phyloP scores from a whole-genome alignment of 2,797 vertebrate genomes.

The Lacerta bilineata region DNA sequence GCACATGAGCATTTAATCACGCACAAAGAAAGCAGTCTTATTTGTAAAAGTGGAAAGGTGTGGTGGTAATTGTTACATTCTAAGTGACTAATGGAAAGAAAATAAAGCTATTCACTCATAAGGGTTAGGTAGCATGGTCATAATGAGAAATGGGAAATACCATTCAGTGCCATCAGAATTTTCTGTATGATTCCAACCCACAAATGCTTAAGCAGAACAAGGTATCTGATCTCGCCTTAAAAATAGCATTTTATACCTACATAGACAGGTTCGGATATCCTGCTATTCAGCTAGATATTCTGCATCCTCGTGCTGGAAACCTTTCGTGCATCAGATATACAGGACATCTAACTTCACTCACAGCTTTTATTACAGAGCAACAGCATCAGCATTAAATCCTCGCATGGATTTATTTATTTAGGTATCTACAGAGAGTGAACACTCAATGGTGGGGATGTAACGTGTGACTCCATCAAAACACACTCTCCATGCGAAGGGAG shows the following conservation, averaged over 20 bases:
- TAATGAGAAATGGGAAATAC: constrained; percentile 20
- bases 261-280: not conserved
- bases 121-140: constrained; percentile 32
- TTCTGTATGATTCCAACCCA: not conserved
- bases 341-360: not conserved
- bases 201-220: not conserved
- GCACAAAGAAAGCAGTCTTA: constrained; percentile 32
- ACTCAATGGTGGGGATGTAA: not conserved
- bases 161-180: not conserved
- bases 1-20: constrained; percentile 45
- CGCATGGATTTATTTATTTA: too few species aligned
- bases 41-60: constrained; percentile 38
- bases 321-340: not conserved
- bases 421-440: too few species aligned
- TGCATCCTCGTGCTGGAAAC: not conserved
- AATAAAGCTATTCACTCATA: constrained; percentile 15
- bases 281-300: not conserved
- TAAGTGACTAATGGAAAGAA: constrained; percentile 10
- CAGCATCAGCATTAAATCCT: too few species aligned
- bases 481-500: not conserved
- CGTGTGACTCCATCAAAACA: not conserved
- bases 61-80: constrained; percentile 49
- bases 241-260: not conserved
- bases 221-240: not conserved
- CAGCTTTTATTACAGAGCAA: not conserved